phyloP scores from a whole-genome alignment of 2,888 invertebrate genomes.

The Polyommatus iphigenia region DNA sequence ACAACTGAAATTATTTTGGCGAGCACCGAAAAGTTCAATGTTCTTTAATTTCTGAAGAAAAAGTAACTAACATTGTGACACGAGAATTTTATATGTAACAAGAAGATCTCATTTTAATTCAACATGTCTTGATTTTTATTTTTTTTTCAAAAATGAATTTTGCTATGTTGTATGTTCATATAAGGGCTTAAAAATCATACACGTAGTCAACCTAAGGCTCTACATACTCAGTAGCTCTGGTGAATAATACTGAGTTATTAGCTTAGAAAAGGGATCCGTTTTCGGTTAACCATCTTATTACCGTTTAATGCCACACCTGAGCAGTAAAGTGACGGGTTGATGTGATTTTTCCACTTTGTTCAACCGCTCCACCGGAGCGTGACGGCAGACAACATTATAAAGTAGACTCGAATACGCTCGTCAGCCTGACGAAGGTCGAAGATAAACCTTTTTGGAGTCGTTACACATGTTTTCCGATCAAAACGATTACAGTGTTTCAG shows the following conservation, averaged over 20 bases:
- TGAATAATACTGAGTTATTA: not conserved
- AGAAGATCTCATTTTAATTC: too few relatives aligned
- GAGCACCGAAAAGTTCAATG: too few relatives aligned
- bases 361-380: not conserved
- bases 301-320: not conserved
- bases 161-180: too few relatives aligned
- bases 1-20: too few relatives aligned
- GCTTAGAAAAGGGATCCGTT: not conserved
- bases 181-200: too few relatives aligned
- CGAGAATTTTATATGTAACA: too few relatives aligned
- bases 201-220: too few relatives aligned
- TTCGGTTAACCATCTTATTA: not conserved
- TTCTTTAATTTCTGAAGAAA: too few relatives aligned
- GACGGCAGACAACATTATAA: not conserved
- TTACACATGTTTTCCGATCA: conserved; percentile 3
- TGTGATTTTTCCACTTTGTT: conserved; percentile 16
- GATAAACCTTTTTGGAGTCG: not conserved
- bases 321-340: conserved; percentile 3
- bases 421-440: not conserved
- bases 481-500: not conserved
- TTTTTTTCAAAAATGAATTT: too few relatives aligned
- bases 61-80: too few relatives aligned
- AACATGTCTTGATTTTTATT: too few relatives aligned
- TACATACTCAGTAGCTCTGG: too few relatives aligned
- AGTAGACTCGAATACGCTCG: not conserved